A percentile compares a stretch with the other conserved stretches of the same genome.
Evolutionary conservation across 1,140 invertebrate species (phyloP).

Genomic region (Trichogramma pretiosum): DNA sequence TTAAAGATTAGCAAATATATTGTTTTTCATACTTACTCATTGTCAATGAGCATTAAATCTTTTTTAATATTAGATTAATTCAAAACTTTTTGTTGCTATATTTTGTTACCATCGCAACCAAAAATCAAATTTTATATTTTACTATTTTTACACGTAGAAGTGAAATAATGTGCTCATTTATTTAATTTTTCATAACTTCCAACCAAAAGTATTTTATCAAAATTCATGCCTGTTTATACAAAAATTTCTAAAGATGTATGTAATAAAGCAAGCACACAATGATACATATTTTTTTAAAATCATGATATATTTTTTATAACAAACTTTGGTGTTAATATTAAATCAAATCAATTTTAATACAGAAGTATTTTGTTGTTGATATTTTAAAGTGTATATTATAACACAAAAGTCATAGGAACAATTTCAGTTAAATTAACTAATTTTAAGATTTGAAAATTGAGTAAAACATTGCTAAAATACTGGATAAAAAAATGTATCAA

Average conservation of each 20-base stretch:
- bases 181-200: too few relatives aligned
- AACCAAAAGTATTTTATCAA: too few relatives aligned
- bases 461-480: slow-evolving; percentile 7
- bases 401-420: slow-evolving; percentile 15
- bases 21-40: slow-evolving; percentile 12
- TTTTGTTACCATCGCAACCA: slow-evolving; percentile 11
- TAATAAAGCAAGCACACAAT: slow-evolving; percentile 4
- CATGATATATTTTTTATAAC: slow-evolving; percentile 17
- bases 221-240: slow-evolving; percentile 7
- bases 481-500: background rate
- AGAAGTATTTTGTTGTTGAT: slow-evolving; percentile 12
- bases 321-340: slow-evolving; percentile 13
- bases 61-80: background rate
- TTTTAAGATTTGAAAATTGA: background rate
- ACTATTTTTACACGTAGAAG: slow-evolving; percentile 9
- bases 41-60: slow-evolving; percentile 2
- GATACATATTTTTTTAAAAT: slow-evolving; percentile 15
- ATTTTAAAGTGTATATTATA: slow-evolving; percentile 3
- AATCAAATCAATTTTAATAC: background rate
- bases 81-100: slow-evolving; percentile 5
- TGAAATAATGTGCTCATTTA: too few relatives aligned
- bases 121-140: slow-evolving; percentile 8
- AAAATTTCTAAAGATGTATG: too few relatives aligned
- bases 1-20: slow-evolving; percentile 8
- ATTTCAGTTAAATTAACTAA: background rate